These are phyloP conservation scores for Borostomias antarcticus DNA, from an alignment of 2,797 vertebrate genomes.

Conservation along the genomic window DNA sequence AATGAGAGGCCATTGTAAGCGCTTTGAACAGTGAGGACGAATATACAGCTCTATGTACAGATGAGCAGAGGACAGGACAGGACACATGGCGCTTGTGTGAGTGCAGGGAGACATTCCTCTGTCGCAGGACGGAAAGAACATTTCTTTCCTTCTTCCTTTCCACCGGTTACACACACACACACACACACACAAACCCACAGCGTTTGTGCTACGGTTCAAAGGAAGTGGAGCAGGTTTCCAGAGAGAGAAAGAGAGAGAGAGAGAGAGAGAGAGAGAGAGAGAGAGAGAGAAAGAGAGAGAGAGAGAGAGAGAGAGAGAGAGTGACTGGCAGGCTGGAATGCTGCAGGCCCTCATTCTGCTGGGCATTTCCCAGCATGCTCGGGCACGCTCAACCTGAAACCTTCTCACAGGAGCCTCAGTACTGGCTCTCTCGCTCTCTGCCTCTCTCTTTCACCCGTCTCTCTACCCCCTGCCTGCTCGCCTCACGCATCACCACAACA, in stretches of 20 bases:
- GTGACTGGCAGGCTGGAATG: constrained; percentile 46
- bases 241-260: constrained; percentile 13
- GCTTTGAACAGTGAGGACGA: too few species aligned
- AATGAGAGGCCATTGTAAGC: not conserved
- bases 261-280: constrained; percentile 15
- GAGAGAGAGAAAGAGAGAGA: constrained; percentile 22
- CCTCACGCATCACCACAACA: too few species aligned
- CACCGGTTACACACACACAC: constrained; percentile 27
- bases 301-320: constrained; percentile 28
- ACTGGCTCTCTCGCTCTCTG: too few species aligned
- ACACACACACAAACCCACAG: constrained; percentile 19
- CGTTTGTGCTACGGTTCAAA: not conserved
- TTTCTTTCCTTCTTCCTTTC: too few species aligned
- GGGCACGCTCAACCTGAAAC: constrained; percentile 59
- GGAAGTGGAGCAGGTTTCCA: constrained; percentile 30
- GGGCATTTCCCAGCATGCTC: constrained; percentile 47
- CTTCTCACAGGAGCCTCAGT: constrained; percentile 46
- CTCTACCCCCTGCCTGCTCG: too few species aligned
- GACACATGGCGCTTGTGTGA: too few species aligned
- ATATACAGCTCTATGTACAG: too few species aligned
- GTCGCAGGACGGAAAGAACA: too few species aligned
- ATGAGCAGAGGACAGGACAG: too few species aligned
- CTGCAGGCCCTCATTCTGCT: constrained; percentile 56
- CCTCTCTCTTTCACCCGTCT: too few species aligned
- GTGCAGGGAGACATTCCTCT: too few species aligned